Evolutionary conservation across 2,113 vertebrate genomes (phyloP).

Genomic region (Sebastes schlegelii): DNA sequence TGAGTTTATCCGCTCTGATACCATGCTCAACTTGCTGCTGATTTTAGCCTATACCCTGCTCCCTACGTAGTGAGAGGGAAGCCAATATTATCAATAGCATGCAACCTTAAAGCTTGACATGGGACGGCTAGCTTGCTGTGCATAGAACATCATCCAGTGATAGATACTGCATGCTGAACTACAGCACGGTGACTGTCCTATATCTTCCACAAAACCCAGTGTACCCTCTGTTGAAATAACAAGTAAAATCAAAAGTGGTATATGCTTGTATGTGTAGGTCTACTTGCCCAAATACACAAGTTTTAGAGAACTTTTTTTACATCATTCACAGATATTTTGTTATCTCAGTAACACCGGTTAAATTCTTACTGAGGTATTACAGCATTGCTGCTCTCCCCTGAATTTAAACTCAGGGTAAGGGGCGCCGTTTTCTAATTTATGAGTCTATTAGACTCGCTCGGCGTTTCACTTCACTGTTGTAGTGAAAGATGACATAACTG

Average conservation of each 20-base stretch:
- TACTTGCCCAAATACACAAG: not conserved
- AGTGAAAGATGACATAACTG: conserved; percentile 71
- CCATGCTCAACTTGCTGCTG: conserved; percentile 56
- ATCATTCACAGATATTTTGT: conserved; percentile 34
- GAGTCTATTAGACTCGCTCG: conserved; percentile 56
- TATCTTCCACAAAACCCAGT: not conserved
- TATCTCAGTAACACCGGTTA: conserved; percentile 30
- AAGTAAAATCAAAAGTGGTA: not conserved
- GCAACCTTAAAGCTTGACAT: conserved; percentile 51
- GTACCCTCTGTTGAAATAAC: not conserved
- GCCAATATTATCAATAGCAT: conserved; percentile 69
- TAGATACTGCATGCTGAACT: conserved; percentile 14
- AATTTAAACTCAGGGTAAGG: conserved; percentile 53
- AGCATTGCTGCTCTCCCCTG: conserved; percentile 48
- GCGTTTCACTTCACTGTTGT: conserved; percentile 58
- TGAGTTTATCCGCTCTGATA: conserved; percentile 57
- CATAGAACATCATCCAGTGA: not conserved
- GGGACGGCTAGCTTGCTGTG: conserved; percentile 25
- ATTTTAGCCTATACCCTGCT: conserved; percentile 44
- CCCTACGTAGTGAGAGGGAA: conserved; percentile 50
- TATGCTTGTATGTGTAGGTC: not conserved
- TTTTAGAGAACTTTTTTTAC: not conserved
- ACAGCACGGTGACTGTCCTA: not conserved
- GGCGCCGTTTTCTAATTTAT: conserved; percentile 61
- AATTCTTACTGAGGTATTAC: conserved; percentile 41